A percentile compares a stretch with the other conserved stretches of the same genome.
phyloP scores from a whole-genome alignment of 2,113 vertebrate genomes.

The Drymodes brunneopygia region DNA sequence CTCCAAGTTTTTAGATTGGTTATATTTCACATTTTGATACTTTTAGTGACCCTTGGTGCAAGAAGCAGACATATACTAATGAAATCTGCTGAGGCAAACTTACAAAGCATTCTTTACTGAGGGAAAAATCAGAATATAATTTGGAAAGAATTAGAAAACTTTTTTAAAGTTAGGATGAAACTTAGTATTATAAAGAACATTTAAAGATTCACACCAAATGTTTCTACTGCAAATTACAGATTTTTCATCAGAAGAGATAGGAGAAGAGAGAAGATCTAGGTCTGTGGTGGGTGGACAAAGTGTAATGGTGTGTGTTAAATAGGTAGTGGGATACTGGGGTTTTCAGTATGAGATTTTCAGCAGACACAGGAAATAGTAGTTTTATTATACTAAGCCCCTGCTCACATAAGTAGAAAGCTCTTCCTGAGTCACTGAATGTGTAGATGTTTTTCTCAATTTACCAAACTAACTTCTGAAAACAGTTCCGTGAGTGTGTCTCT shows the following conservation, averaged over 20 bases:
- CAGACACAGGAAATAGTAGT: not conserved
- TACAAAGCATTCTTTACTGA: not conserved
- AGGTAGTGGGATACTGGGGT: too few species aligned
- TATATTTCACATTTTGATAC: not conserved
- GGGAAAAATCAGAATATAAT: not conserved
- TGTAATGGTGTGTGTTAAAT: not conserved
- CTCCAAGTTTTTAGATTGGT: not conserved
- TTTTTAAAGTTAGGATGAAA: not conserved
- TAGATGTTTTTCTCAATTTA: not conserved
- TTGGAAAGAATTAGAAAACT: not conserved
- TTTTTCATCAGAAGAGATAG: not conserved
- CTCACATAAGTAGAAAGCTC: not conserved
- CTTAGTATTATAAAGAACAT: not conserved
- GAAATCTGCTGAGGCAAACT: not conserved
- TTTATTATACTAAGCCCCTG: not conserved
- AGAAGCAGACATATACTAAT: not conserved
- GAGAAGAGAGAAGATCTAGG: not conserved
- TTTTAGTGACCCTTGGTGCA: not conserved
- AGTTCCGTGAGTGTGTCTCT: not conserved
- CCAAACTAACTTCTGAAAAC: not conserved
- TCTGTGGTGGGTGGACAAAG: not conserved
- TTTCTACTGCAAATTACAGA: not conserved
- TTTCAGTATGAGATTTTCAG: not conserved
- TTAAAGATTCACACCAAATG: not conserved
- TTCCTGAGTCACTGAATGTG: not conserved